A percentile compares a stretch with the other conserved stretches of the same genome.
phyloP scores from a whole-genome alignment of 2,797 vertebrate genomes.

The Masticophis lateralis region DNA sequence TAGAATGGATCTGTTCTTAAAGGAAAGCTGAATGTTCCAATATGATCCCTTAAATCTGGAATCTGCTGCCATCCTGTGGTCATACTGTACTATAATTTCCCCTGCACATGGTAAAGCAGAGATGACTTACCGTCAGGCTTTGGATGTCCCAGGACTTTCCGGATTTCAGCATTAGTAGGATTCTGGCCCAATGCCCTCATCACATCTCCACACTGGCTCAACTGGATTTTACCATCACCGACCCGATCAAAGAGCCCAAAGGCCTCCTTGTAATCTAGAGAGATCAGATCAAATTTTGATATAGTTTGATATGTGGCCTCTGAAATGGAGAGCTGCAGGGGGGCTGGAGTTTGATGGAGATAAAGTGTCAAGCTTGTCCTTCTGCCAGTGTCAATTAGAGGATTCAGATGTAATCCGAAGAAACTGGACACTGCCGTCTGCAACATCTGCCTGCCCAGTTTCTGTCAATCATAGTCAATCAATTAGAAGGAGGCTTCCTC shows the following conservation, averaged over 20 bases:
- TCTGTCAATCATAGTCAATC: neutral
- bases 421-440: neutral
- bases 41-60: neutral
- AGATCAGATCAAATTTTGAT: slow-evolving; percentile 9
- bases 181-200: slow-evolving; percentile 88
- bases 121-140: slow-evolving; percentile 80
- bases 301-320: neutral
- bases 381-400: neutral
- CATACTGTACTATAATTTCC: neutral
- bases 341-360: neutral
- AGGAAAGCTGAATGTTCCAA: neutral
- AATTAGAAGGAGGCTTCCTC: neutral
- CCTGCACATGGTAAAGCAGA: neutral
- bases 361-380: slow-evolving; percentile 55
- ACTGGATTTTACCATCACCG: slow-evolving; percentile 85
- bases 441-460: neutral
- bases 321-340: neutral
- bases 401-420: slow-evolving; percentile 8
- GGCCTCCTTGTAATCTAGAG: slow-evolving; percentile 86
- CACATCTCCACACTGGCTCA: slow-evolving; percentile 85
- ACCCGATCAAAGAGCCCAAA: slow-evolving; percentile 86
- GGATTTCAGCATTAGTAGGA: slow-evolving; percentile 85
- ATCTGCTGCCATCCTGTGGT: neutral
- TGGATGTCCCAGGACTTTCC: slow-evolving; percentile 86
- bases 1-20: neutral